Base-by-base conservation (phyloP, 1,140 invertebrate species). In the Zophobas morio region DNA sequence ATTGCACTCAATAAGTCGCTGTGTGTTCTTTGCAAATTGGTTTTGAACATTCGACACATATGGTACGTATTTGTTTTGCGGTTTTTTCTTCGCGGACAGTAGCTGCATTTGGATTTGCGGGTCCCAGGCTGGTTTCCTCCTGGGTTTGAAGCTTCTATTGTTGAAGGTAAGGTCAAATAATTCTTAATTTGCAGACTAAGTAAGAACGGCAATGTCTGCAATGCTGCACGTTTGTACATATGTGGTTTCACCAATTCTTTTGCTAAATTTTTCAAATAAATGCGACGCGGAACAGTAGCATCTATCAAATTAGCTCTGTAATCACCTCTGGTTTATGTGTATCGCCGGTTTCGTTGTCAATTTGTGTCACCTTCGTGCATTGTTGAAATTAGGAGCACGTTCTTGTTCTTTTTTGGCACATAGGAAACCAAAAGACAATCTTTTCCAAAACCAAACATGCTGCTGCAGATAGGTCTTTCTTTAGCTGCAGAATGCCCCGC, bases 251-350 rank as follows among this genome's bases (percentile, higher is more conserved):
- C 42, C 42, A 46, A 46, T 46, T 46, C 42, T 46, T 46, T 46
- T 46, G 42, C 42, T 46, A 46, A 46, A 46, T 46, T 46, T 46
- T 46, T 46, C 42, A 46, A 46, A 8, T 46, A 46, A 46, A 46
- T 46, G 6, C 42, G 42, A 4, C 42, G 42, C 42, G 42, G 42
- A 46, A 4, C 42, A 4, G 6, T 8, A 46, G 42, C 3, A 46
- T 46, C 42, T 46, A 46, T 46, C 42, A 46, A 46, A 46, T 46
- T 46, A 46, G 42, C 42, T 46, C 42, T 46, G 42, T 46, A 46
- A 46, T 46, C 42, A 8, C 42, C 6, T 46, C 42, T 46, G 42
- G 42, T 8, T 46, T 46, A 46, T 46, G 42, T 46, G 42, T 8
- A 46, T 46, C 42, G 42, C 42, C 42, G 42, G 42, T 46, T 46